A percentile compares a stretch with the other conserved stretches of the same genome.
These are phyloP conservation scores for Sinocyclocheilus maitianheensis DNA, from an alignment of 2,113 vertebrate genomes.

Conservation along the genomic window DNA sequence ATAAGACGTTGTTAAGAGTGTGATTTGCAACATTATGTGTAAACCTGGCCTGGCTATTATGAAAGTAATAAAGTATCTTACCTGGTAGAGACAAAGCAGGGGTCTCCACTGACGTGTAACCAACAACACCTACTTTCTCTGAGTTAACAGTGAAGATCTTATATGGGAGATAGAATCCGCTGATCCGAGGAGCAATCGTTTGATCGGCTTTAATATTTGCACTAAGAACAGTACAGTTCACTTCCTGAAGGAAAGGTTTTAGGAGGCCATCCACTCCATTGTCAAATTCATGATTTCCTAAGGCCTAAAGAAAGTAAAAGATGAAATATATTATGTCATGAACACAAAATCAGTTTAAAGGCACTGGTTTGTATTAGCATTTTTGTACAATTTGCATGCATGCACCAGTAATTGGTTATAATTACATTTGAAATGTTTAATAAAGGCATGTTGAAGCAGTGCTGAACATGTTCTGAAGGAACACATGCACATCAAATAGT, in stretches of 20 bases:
- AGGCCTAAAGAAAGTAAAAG: constrained; percentile 71
- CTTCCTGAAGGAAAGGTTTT: constrained; percentile 81
- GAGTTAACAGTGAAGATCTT: constrained; percentile 75
- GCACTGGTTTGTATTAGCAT: neutral
- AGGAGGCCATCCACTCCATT: constrained; percentile 85
- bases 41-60: neutral
- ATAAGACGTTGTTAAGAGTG: neutral
- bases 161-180: constrained; percentile 73
- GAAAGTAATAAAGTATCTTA: constrained; percentile 58
- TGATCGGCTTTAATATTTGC: constrained; percentile 82
- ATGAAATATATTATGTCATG: neutral
- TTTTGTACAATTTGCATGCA: neutral
- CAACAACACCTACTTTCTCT: constrained; percentile 85
- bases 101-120: constrained; percentile 90
- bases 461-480: neutral
- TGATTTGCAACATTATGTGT: neutral
- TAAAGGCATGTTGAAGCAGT: neutral
- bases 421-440: neutral
- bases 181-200: constrained; percentile 71
- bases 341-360: neutral
- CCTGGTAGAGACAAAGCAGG: constrained; percentile 85
- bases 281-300: constrained; percentile 97
- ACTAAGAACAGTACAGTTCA: constrained; percentile 81
- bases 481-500: neutral
- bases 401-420: neutral